Base-by-base conservation (phyloP, 2,888 invertebrate genomes). In the Hipparchia semele region DNA sequence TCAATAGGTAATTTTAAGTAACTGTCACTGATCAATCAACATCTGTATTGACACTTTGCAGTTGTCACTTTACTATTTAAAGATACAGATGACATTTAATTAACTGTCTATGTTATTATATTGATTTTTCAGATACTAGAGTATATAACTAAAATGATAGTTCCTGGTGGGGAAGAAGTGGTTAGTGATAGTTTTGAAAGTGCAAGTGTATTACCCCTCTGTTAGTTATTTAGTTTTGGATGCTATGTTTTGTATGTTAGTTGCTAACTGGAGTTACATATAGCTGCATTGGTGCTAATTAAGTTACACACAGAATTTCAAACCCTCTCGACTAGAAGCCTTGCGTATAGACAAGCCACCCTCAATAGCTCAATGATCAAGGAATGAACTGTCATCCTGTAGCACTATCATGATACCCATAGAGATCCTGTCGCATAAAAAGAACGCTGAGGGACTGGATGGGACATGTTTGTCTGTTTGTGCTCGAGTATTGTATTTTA, bases 61-160 rank as follows among this genome's bases (percentile, higher is more conserved):
- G 23, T 23, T 23, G 23, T 23, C 23, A 23, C 23, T 23, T 23
- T 23, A 23, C 23, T 23, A 23, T 23, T 23, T 23, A 23, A 23
- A 23, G 23, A 23, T 23, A 23, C 23, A 0, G 23, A 23, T 23
- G 1, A 53, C 12, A 12, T 53, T 53, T 53, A 12, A 12, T 1
- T 12, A 23, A 6, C 13, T 8, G 7, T 23, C 8, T 13, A 58
- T 58, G 23, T 23, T 8, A 8, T 58, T 58, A 58, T 5, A n/a
- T 54, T 58, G 23, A 33, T 69, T 77, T 66, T 92, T 86, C 93
- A 94, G 93, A 92, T 94, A 83, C 83, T 94, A 79, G 86, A 87
- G 83, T 94, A 90, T 86, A 84, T 93, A 79, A 89, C 85, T 86
- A 88, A 90, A 83, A 88, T 87, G 74, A 86, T 92, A 82, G 90